Percentiles rank a stretch among this genome's conserved stretches.
Evolutionary conservation across 2,113 vertebrate genomes (phyloP).

Genomic region (Eudyptes chrysolophus): DNA sequence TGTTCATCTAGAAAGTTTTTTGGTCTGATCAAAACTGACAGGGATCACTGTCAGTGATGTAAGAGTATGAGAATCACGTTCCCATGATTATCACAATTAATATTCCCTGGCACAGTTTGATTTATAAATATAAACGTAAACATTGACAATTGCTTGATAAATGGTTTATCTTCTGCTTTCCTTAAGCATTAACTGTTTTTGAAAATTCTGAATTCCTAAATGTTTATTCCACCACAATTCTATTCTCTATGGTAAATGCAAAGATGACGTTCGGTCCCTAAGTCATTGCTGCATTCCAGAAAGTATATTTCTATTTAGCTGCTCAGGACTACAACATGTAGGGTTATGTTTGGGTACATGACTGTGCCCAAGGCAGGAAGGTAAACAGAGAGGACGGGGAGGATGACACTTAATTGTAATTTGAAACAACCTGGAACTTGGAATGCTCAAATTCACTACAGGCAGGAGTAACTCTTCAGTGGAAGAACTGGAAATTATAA

Average conservation of each 20-base stretch:
- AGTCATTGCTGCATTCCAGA: not conserved
- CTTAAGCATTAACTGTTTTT: not conserved
- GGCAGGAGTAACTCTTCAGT: not conserved
- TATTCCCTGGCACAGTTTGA: not conserved
- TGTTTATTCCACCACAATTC: not conserved
- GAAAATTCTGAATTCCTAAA: not conserved
- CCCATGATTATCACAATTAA: not conserved
- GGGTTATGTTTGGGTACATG: not conserved
- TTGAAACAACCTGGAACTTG: not conserved
- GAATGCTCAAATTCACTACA: not conserved
- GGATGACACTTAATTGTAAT: not conserved
- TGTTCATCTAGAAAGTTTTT: not conserved
- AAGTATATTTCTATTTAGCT: not conserved
- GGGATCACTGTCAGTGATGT: not conserved
- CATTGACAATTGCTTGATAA: not conserved
- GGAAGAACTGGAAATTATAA: not conserved
- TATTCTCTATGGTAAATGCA: not conserved
- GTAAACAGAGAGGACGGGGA: not conserved
- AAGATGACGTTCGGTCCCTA: not conserved
- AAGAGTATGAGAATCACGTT: not conserved
- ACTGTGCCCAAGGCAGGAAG: not conserved
- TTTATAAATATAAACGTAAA: not conserved
- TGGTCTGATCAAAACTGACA: not conserved
- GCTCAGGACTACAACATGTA: not conserved
- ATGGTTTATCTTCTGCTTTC: not conserved